These are phyloP conservation scores for Carassius gibelio DNA, from an alignment of 2,113 vertebrate genomes.

Conservation along the genomic window DNA sequence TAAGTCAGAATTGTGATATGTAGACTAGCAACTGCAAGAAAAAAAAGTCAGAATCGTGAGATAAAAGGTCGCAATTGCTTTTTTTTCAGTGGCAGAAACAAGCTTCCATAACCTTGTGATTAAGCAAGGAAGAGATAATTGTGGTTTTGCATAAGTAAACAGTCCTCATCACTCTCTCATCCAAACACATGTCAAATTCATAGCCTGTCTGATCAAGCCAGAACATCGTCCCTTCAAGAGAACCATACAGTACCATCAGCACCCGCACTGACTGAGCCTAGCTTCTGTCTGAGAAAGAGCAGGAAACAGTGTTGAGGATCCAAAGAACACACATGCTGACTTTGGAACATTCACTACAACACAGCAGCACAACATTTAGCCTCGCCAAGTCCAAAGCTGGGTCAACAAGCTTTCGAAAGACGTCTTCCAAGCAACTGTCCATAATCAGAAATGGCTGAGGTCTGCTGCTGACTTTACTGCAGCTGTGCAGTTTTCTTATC, in stretches of 20 bases:
- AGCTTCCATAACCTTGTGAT: no score
- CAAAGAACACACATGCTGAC: neutral
- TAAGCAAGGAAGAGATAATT: neutral
- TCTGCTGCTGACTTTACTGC: neutral
- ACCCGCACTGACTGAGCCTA: slow-evolving; percentile 69
- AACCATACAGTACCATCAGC: slow-evolving; percentile 69
- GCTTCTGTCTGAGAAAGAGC: neutral
- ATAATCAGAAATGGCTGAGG: neutral
- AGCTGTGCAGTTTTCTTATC: neutral
- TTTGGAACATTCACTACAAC: neutral
- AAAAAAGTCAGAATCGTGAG: no score
- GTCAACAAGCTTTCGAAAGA: neutral
- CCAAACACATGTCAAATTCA: slow-evolving; percentile 67
- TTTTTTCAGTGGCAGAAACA: no score
- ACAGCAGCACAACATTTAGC: neutral
- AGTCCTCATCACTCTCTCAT: slow-evolving; percentile 66
- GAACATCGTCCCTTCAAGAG: slow-evolving; percentile 64
- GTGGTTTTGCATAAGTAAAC: neutral
- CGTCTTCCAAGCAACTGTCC: neutral
- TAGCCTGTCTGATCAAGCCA: slow-evolving; percentile 72
- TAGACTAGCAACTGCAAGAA: no score
- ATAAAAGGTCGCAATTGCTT: no score
- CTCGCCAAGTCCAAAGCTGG: neutral
- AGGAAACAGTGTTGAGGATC: neutral
- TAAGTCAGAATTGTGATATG: no score